Evolutionary conservation across 2,888 invertebrate genomes (phyloP), one percentile per base, ranked within the genome.

Genomic region (Tigriopus californicus): DNA sequence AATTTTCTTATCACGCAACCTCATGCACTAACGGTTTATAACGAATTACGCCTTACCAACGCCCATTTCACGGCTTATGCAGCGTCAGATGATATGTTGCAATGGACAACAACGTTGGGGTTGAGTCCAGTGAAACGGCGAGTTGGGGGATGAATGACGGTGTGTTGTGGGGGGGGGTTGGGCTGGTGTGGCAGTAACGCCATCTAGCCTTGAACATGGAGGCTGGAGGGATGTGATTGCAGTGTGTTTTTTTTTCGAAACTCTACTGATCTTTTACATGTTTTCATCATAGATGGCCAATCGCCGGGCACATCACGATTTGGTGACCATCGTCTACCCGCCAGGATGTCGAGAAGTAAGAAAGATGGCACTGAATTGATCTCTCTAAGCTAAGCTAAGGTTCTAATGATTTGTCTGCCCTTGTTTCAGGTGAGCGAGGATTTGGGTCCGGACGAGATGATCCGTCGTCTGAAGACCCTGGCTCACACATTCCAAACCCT

Each of bases 391-490:
- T n/a, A n/a, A n/a, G n/a, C n/a, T n/a, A n/a, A n/a, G n/a, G n/a
- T n/a, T n/a, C n/a, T n/a, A n/a, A 20, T 8, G 10, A 24, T 11
- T 20, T 8, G 11, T 53, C 25, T 24, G 53, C 25, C 8, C 20
- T 54, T 41, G 2, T 40, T 5, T 15, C 15, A 59, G 59, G 51
- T 95, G 66, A 83, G 83, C 66, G 94, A 94, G 74, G 92, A 94
- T 75, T 78, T 95, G 62, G 89, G 91, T 63, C 85, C 90, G 40
- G 95, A 97, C 77, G 95, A 97, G 72, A 78, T 97, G 60, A 90
- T 95, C 67, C 79, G 91, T 64, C 79, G 95, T 68, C 79, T 95
- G 53, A 95, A 95, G 82, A 89, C 88, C 51, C 66, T 67, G 59
- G 72, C 73, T 2, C 64, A 70, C 62, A 71, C 72, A n/a, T 74